Evolutionary conservation across 2,113 vertebrate species (phyloP).

Genomic region (Syngnathus floridae): DNA sequence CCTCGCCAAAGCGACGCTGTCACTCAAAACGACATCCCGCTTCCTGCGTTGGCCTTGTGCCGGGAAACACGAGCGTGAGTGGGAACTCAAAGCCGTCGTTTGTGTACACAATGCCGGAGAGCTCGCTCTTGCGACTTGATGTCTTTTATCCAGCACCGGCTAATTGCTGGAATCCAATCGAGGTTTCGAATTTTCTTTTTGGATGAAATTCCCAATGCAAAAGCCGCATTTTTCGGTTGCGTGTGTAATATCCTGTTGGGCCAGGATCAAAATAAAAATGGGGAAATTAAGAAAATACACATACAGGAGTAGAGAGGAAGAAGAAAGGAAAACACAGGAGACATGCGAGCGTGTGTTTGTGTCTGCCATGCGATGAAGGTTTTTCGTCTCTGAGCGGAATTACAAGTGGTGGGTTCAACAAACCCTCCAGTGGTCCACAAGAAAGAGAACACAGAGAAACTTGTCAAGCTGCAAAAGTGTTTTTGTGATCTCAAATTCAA

Average conservation of each 20-base stretch:
- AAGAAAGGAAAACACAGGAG: neutral
- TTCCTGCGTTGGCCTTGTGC: conserved; percentile 46
- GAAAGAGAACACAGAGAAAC: conserved; percentile 31
- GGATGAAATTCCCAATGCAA: neutral
- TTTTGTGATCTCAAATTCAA: neutral
- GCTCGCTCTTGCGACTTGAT: neutral
- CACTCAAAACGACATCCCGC: conserved; percentile 51
- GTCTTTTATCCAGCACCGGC: neutral
- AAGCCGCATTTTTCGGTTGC: neutral
- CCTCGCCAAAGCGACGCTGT: conserved; percentile 38
- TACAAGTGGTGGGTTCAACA: conserved; percentile 62
- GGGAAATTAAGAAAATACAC: neutral
- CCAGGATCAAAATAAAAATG: neutral
- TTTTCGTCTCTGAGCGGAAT: conserved; percentile 67
- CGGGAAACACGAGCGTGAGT: conserved; percentile 17
- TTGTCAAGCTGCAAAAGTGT: neutral
- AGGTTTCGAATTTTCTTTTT: neutral
- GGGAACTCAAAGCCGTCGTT: conserved; percentile 12
- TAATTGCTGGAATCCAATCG: neutral
- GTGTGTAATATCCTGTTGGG: neutral
- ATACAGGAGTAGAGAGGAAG: neutral
- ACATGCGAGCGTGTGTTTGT: conserved; percentile 29
- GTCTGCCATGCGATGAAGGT: conserved; percentile 50
- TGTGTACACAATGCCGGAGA: neutral
- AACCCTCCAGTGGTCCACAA: conserved; percentile 53